Evolutionary conservation across 2,113 vertebrate genomes (phyloP).

Genomic region (Psittacara wagleri): DNA sequence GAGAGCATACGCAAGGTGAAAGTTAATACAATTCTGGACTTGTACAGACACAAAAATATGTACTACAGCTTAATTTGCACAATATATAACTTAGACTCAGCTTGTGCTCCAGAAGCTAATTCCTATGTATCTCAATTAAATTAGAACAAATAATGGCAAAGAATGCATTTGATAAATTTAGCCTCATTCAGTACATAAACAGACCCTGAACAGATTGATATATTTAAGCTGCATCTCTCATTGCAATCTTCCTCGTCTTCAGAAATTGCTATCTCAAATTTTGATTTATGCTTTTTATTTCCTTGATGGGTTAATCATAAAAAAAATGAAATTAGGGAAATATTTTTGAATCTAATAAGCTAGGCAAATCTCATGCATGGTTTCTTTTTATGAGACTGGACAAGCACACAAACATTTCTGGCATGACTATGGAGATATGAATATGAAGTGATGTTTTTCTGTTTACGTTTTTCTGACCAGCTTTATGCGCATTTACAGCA

Average conservation of each 20-base stretch:
- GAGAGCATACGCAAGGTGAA: slow-evolving; percentile 37
- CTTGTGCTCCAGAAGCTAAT: not conserved
- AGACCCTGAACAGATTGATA: not conserved
- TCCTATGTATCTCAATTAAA: not conserved
- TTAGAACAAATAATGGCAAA: not conserved
- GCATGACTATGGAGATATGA: not conserved
- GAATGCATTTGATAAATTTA: not conserved
- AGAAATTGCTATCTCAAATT: not conserved
- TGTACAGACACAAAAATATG: not conserved
- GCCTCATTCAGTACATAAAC: not conserved
- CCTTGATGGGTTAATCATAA: not conserved
- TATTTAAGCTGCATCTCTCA: not conserved
- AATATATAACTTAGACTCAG: not conserved
- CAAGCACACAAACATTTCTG: not conserved
- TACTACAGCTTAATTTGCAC: slow-evolving; percentile 21
- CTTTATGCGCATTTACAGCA: not conserved
- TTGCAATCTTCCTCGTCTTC: not conserved
- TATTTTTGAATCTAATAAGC: not conserved
- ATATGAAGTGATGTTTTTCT: not conserved
- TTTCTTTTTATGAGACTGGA: not conserved
- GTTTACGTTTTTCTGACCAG: not conserved
- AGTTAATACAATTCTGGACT: not conserved
- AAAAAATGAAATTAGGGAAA: not conserved
- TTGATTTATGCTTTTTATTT: not conserved
- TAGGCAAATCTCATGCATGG: not conserved